phyloP scores from a whole-genome alignment of 2,113 vertebrate species.

The Macquaria ambigua region DNA sequence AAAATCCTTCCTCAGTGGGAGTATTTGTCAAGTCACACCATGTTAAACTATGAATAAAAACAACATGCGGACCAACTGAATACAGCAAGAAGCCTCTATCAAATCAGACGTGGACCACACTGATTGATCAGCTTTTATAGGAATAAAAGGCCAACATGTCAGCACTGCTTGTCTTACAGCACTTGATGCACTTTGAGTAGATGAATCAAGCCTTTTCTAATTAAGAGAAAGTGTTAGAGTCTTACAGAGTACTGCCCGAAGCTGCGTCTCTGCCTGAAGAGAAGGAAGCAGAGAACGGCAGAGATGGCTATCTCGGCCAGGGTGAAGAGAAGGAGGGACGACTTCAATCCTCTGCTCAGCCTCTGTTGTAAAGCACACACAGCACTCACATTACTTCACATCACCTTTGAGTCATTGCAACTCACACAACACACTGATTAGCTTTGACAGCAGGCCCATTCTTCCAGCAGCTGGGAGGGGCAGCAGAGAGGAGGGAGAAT shows the following conservation, averaged over 20 bases:
- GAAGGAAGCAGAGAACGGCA: conserved; percentile 59
- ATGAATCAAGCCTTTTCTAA: neutral
- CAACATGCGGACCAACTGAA: neutral
- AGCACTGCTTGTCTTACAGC: neutral
- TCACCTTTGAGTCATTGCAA: neutral
- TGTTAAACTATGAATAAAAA: neutral
- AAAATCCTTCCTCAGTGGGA: no score
- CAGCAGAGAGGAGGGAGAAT: neutral
- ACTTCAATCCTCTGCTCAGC: conserved; percentile 78
- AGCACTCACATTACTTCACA: neutral
- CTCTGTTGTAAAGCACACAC: conserved; percentile 55
- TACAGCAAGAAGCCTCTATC: neutral
- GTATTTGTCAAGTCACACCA: no score
- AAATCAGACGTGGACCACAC: neutral
- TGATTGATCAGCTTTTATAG: neutral
- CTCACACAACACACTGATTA: neutral
- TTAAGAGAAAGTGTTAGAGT: neutral
- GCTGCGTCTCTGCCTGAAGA: conserved; percentile 65
- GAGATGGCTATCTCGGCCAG: conserved; percentile 72
- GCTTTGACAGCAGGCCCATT: neutral
- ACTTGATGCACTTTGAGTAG: neutral
- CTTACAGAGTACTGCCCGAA: conserved; percentile 77
- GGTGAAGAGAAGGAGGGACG: conserved; percentile 73
- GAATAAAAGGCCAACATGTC: neutral
- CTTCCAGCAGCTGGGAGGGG: neutral